A percentile compares a stretch with the other conserved stretches of the same genome.
phyloP scores from a whole-genome alignment of 2,888 invertebrate species.

The Pelosia muscerda region DNA sequence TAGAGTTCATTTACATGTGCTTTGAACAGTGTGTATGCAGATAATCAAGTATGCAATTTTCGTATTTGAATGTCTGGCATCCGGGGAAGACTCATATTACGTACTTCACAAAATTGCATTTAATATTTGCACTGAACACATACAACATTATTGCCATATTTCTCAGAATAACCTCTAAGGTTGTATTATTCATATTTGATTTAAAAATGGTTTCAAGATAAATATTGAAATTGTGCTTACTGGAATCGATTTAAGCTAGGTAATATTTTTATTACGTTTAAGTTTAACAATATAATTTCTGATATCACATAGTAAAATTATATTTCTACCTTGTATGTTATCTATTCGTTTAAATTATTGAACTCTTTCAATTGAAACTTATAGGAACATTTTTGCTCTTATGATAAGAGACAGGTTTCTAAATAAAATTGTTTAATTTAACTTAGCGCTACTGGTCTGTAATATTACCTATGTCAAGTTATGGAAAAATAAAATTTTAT shows the following conservation, averaged over 20 bases:
- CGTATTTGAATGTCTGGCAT: not conserved
- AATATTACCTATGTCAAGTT: too few relatives aligned
- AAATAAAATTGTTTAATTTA: too few relatives aligned
- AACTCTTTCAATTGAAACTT: too few relatives aligned
- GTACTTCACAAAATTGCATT: slow-evolving; percentile 2
- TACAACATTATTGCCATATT: not conserved
- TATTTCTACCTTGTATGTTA: not conserved
- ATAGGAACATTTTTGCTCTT: too few relatives aligned
- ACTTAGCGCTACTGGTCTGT: too few relatives aligned
- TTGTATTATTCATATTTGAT: not conserved
- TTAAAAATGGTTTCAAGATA: not conserved
- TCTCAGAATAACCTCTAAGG: not conserved
- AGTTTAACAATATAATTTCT: too few relatives aligned
- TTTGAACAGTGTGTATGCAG: not conserved
- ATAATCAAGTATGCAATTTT: not conserved
- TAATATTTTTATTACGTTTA: not conserved
- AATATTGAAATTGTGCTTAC: too few relatives aligned
- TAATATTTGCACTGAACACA: not conserved
- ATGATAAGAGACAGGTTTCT: too few relatives aligned
- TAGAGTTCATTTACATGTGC: not conserved
- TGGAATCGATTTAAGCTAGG: not conserved
- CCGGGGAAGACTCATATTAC: not conserved
- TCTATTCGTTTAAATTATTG: not conserved
- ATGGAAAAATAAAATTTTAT: too few relatives aligned
- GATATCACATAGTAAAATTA: not conserved